phyloP scores from a whole-genome alignment of 2,888 invertebrate species.

The Eupithecia inturbata region DNA sequence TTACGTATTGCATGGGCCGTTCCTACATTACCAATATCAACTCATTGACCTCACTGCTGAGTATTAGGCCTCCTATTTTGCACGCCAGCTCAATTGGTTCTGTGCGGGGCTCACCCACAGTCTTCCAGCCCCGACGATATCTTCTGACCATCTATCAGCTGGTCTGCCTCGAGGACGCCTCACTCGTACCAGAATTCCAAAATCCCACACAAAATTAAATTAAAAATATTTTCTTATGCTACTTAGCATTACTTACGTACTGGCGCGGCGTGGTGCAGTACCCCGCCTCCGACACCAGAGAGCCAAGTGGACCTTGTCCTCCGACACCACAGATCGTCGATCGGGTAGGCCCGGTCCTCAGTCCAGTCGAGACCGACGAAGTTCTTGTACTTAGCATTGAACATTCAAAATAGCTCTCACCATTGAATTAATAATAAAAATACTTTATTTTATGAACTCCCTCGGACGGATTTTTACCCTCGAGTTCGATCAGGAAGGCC shows the following conservation, averaged over 20 bases:
- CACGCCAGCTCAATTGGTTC: not conserved
- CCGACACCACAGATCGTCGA: too few relatives aligned
- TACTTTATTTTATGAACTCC: too few relatives aligned
- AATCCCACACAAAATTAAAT: not conserved
- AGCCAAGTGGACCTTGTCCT: too few relatives aligned
- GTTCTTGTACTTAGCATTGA: not conserved
- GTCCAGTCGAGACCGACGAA: too few relatives aligned
- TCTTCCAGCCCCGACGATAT: not conserved
- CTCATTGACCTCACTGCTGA: not conserved
- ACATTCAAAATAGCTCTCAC: not conserved
- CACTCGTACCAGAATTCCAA: too few relatives aligned
- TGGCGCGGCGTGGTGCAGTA: too few relatives aligned
- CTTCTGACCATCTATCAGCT: not conserved
- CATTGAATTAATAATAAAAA: too few relatives aligned
- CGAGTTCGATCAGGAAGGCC: slow-evolving; percentile 1
- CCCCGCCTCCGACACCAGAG: too few relatives aligned
- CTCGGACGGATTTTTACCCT: too few relatives aligned
- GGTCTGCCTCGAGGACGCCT: not conserved
- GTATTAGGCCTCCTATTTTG: not conserved
- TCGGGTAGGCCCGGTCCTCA: too few relatives aligned
- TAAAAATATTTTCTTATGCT: not conserved
- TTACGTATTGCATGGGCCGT: not conserved
- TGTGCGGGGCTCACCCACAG: not conserved
- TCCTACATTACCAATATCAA: not conserved
- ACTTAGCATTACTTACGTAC: too few relatives aligned